Evolutionary conservation across 2,888 invertebrate genomes (phyloP).

Genomic region (Pinctada fucata): DNA sequence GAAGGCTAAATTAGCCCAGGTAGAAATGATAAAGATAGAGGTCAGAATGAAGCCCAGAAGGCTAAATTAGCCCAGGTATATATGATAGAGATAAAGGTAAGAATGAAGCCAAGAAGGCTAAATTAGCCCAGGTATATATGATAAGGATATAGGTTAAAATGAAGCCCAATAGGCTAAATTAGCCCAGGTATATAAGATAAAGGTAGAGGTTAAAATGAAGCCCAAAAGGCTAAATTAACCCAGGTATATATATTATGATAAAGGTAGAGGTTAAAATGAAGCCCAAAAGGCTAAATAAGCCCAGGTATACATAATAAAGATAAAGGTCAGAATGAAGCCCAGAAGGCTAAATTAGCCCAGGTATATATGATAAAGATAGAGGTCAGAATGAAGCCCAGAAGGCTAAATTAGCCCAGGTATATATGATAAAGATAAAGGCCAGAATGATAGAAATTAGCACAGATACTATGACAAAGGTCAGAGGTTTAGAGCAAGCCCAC

Average conservation of each 20-base stretch:
- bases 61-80: conserved; percentile 39
- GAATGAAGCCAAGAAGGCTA: conserved; percentile 81
- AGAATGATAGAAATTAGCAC: too few relatives aligned
- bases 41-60: conserved; percentile 82
- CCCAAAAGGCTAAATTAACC: conserved; percentile 72
- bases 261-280: conserved; percentile 67
- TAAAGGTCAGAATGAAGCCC: conserved; percentile 79
- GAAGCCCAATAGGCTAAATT: conserved; percentile 79
- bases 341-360: conserved; percentile 31
- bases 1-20: conserved; percentile 39
- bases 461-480: too few relatives aligned
- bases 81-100: too few relatives aligned
- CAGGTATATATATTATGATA: conserved; percentile 27
- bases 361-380: too few relatives aligned
- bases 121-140: conserved; percentile 32
- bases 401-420: conserved; percentile 39
- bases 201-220: too few relatives aligned
- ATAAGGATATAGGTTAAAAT: too few relatives aligned
- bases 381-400: conserved; percentile 79
- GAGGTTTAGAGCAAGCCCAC: too few relatives aligned
- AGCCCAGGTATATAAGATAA: conserved; percentile 32
- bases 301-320: conserved; percentile 19
- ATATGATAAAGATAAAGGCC: neutral
- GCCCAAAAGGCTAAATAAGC: conserved; percentile 78
- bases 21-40: too few relatives aligned